Evolutionary conservation across 2,888 invertebrate species (phyloP), one percentile per base, ranked within the genome.

Genomic region (Yponomeuta malinellus): DNA sequence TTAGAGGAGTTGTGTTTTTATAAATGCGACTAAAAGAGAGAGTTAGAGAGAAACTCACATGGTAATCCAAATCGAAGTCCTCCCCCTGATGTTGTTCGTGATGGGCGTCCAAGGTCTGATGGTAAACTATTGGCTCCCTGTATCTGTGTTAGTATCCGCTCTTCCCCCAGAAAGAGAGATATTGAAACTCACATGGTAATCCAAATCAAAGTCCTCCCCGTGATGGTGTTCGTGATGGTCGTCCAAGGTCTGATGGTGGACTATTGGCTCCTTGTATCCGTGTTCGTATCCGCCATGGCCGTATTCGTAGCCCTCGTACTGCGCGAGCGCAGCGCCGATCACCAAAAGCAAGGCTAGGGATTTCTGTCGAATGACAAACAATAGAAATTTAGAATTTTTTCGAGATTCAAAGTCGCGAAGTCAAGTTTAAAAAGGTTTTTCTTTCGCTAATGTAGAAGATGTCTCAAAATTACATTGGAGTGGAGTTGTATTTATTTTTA

Each of bases 41-140:
- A 43, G 43, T 2, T 2, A 8, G 1, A 43, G 6, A 5, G 43
- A 8, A 5, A 80, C 90, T 85, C 71, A 92, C 92, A 74, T 93
- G 92, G 74, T 88, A 92, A 74, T 92, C 92, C 72, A 89, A 43
- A 1, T 92, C 92, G 66, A 85, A 89, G 2, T 92, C 90, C 3
- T 86, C 86, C 8, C 76, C 78, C 10, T 80, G 78, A 63, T 73
- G 72, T 1, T 72, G 52, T 10, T 8, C 48, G 9, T 83, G 81
- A 23, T 83, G 81, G 0, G 86, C 85, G 29, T 88, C 87, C 52
- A 86, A 65, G 76, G 78, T 86, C 59, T 85, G 15, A 59, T 59
- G 15, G 52, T 59, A 15, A 4, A 2, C 1, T 15, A 15, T 12
- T 4, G 52, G 10, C 52, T 12, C 8, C 52, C 12, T 59, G 15